phyloP scores from a whole-genome alignment of 2,888 invertebrate species.

The Tanypteryx hageni region DNA sequence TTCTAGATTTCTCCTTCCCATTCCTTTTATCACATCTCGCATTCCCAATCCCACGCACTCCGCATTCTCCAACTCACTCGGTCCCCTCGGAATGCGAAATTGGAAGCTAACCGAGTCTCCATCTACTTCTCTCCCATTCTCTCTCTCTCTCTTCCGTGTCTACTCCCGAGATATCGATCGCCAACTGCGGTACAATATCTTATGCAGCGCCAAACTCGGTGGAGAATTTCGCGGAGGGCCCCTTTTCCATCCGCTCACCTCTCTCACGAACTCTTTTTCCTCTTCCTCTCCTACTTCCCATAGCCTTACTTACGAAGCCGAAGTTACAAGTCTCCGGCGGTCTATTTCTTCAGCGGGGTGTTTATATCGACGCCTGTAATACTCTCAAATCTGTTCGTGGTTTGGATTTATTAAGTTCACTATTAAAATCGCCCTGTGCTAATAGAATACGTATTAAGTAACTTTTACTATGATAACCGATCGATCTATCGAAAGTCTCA shows the following conservation, averaged over 20 bases:
- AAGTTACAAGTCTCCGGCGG: too few species aligned
- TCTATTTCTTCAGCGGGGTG: too few species aligned
- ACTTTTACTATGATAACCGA: too few species aligned
- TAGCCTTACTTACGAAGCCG: neutral
- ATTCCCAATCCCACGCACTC: neutral
- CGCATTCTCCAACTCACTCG: neutral
- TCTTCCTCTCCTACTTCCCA: neutral
- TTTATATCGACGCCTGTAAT: too few species aligned
- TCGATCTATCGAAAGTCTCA: too few species aligned
- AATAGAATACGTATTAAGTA: too few species aligned
- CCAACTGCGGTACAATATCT: neutral
- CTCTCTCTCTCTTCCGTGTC: neutral
- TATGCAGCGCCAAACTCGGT: neutral
- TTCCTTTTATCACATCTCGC: neutral
- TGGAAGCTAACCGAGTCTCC: neutral
- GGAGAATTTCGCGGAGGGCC: neutral
- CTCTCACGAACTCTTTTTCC: neutral
- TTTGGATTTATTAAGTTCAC: too few species aligned
- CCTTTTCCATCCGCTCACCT: neutral
- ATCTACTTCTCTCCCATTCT: neutral
- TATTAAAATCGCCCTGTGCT: too few species aligned
- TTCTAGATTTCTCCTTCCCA: neutral
- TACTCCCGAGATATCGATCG: conserved; percentile 40
- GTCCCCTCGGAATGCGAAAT: conserved; percentile 30
- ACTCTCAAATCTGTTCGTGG: too few species aligned